Conservation (phyloP, 2,888 invertebrate genomes). For the Apotomis betuletana region DNA sequence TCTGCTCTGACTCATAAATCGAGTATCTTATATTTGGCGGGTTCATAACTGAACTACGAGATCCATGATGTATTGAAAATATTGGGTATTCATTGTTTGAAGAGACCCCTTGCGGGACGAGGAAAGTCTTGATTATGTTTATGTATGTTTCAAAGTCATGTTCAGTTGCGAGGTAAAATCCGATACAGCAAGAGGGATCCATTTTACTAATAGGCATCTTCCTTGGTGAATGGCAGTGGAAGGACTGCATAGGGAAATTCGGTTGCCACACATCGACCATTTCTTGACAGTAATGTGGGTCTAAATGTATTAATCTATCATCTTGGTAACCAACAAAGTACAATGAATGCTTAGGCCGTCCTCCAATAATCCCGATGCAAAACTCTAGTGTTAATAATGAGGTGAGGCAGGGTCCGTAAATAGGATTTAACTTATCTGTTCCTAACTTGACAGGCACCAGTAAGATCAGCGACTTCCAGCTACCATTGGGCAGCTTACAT, state of each 20-base stretch:
- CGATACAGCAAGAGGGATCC: conserved; percentile 96
- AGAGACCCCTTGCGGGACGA: conserved; percentile 74
- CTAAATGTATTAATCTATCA: conserved; percentile 94
- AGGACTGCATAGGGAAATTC: conserved; percentile 90
- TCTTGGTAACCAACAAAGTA: conserved; percentile 98
- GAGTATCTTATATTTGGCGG: conserved; percentile 82
- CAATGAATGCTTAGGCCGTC: conserved; percentile 95
- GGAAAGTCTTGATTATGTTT: conserved; percentile 85
- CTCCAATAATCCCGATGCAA: conserved; percentile 96
- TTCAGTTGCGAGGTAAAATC: conserved; percentile 92
- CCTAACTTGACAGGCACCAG: conserved; percentile 94
- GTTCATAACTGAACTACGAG: conserved; percentile 84
- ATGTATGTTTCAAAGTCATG: conserved; percentile 90
- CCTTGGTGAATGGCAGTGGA: conserved; percentile 93
- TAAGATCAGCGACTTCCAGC: conserved; percentile 91
- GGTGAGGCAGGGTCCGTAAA: conserved; percentile 92
- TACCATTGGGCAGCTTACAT: conserved; percentile 81
- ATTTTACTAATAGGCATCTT: conserved; percentile 93
- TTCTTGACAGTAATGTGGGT: conserved; percentile 97
- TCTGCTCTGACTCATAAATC: conserved; percentile 80
- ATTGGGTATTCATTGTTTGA: conserved; percentile 89
- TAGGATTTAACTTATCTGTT: conserved; percentile 92
- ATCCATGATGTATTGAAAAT: conserved; percentile 91
- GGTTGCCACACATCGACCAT: conserved; percentile 92
- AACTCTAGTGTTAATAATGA: conserved; percentile 90